Conservation (phyloP, 2,888 invertebrate genomes). For the Ryuthela nishihirai region DNA sequence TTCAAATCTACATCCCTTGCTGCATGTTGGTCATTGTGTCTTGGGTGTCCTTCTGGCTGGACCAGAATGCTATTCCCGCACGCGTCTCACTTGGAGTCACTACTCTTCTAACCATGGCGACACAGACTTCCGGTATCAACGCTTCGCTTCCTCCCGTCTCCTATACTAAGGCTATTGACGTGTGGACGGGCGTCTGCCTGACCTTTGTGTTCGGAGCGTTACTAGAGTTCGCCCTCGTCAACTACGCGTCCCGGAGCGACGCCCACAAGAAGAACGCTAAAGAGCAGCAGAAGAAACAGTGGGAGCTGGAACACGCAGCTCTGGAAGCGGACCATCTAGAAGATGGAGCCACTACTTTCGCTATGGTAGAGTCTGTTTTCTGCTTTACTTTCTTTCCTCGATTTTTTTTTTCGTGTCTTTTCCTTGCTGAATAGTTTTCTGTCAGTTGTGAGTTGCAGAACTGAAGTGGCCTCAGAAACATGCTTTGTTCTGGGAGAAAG, state of each 20-base stretch:
- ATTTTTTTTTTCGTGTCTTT: too few species aligned
- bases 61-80: constrained; percentile 93
- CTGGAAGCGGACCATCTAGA: constrained; percentile 83
- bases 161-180: constrained; percentile 96
- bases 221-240: constrained; percentile 95
- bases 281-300: constrained; percentile 69
- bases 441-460: too few species aligned
- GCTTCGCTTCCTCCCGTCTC: constrained; percentile 95
- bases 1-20: constrained; percentile 99
- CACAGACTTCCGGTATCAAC: constrained; percentile 88
- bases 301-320: constrained; percentile 75
- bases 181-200: constrained; percentile 95
- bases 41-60: constrained; percentile 94
- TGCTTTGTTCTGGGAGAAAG: too few species aligned
- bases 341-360: constrained; percentile 78
- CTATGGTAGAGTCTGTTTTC: too few species aligned
- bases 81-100: constrained; percentile 93
- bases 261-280: constrained; percentile 63
- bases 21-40: constrained; percentile 97
- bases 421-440: too few species aligned
- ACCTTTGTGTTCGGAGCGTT: constrained; percentile 97
- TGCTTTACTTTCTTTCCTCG: too few species aligned
- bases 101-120: constrained; percentile 94
- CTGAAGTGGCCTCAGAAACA: too few species aligned
- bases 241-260: constrained; percentile 93